phyloP scores from a whole-genome alignment of 2,888 invertebrate genomes.

The Sinohyriopsis cumingii region DNA sequence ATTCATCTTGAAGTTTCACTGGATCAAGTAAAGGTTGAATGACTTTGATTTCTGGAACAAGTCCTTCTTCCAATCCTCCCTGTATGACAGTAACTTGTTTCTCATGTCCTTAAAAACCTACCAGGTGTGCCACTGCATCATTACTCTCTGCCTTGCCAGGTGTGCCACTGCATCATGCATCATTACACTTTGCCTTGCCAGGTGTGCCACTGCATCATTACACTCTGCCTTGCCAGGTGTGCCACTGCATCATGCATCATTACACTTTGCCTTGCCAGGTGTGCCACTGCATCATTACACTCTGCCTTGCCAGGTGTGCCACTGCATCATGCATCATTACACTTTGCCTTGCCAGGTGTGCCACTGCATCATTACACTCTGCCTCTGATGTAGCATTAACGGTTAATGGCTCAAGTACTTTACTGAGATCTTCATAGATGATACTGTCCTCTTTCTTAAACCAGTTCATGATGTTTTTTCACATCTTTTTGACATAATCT shows the following conservation, averaged over 20 bases:
- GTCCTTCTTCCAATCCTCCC: slow-evolving; percentile 3
- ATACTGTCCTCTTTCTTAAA: slow-evolving; percentile 19
- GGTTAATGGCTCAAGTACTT: slow-evolving; percentile 9
- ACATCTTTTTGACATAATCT: slow-evolving; percentile 8
- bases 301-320: slow-evolving; percentile 5
- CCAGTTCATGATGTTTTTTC: slow-evolving; percentile 18
- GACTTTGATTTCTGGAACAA: slow-evolving; percentile 3
- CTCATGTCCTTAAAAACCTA: slow-evolving; percentile 12
- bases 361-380: slow-evolving; percentile 2
- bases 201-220: slow-evolving; percentile 1
- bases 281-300: slow-evolving; percentile 1
- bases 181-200: slow-evolving; percentile 5
- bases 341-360: slow-evolving; percentile 5
- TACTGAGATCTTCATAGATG: slow-evolving; percentile 17
- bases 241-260: slow-evolving; percentile 2
- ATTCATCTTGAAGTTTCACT: slow-evolving; percentile 10
- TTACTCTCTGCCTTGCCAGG: slow-evolving; percentile 8
- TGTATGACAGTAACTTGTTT: slow-evolving; percentile 1
- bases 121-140: slow-evolving; percentile 2
- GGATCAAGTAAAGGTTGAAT: slow-evolving; percentile 8
- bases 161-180: slow-evolving; percentile 2
- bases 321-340: slow-evolving; percentile 3
- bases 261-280: slow-evolving; percentile 6
- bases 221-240: slow-evolving; percentile 4
- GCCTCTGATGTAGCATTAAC: slow-evolving; percentile 4